These are phyloP conservation scores for Montipora foliosa DNA, from an alignment of 64 coral and sea anemone species.

Conservation along the genomic window DNA sequence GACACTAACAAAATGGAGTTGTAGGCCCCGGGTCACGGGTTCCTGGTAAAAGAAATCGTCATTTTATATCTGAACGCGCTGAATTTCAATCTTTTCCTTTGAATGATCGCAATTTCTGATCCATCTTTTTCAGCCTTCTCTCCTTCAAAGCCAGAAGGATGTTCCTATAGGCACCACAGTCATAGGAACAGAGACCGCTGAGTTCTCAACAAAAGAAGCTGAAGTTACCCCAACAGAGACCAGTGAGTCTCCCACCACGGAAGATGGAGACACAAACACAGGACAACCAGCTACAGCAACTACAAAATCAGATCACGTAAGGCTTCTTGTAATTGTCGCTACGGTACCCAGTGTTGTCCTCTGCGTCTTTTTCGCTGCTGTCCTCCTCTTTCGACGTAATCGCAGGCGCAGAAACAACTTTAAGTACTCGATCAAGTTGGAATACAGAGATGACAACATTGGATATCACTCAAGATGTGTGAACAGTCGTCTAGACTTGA, in stretches of 20 bases:
- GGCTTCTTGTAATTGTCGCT: conserved; percentile 55
- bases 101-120: background rate
- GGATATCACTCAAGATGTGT: conserved; percentile 13
- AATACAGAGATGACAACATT: conserved; percentile 74
- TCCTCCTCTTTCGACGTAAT: conserved; percentile 53
- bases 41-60: no score
- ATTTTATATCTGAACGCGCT: no score
- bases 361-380: conserved; percentile 11
- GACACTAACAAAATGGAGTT: no score
- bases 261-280: background rate
- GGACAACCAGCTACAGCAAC: background rate
- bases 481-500: conserved; percentile 84
- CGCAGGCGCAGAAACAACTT: conserved; percentile 65
- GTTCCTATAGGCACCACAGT: background rate
- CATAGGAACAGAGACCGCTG: background rate
- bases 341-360: conserved; percentile 36
- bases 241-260: background rate
- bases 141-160: background rate
- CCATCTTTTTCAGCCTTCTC: background rate
- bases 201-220: background rate
- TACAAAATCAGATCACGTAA: background rate
- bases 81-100: background rate
- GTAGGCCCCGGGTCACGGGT: no score
- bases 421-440: conserved; percentile 77
- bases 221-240: background rate